These are phyloP conservation scores for Gorsachius magnificus DNA, from an alignment of 2,797 vertebrate genomes.

Conservation along the genomic window DNA sequence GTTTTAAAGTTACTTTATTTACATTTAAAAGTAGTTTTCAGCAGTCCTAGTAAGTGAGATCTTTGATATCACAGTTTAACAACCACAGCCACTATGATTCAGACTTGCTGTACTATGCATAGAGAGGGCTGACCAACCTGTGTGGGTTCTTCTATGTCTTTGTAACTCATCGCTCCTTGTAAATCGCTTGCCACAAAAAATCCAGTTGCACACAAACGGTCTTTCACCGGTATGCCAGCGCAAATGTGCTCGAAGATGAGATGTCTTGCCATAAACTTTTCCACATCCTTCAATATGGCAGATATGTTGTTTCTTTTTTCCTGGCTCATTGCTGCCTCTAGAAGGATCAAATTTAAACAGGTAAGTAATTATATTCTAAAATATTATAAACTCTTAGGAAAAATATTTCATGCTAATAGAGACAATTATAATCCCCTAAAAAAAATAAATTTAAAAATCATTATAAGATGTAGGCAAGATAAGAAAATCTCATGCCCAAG, in stretches of 20 bases:
- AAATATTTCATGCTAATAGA: constrained; percentile 6
- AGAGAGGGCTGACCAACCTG: constrained; percentile 78
- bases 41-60: background rate
- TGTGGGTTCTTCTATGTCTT: constrained; percentile 96
- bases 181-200: constrained; percentile 98
- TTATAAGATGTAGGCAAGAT: background rate
- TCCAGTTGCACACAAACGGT: constrained; percentile 98
- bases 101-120: background rate
- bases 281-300: constrained; percentile 99
- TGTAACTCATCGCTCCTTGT: constrained; percentile 97
- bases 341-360: constrained; percentile 41
- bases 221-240: constrained; percentile 99
- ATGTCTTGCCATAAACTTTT: constrained; percentile 98
- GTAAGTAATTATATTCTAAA: constrained; percentile 3
- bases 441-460: background rate
- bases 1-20: background rate
- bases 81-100: background rate
- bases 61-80: background rate
- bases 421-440: background rate
- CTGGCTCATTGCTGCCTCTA: constrained; percentile 93
- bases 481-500: background rate
- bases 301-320: constrained; percentile 98
- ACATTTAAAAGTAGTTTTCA: background rate
- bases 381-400: background rate
- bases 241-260: constrained; percentile 96